Evolutionary conservation across 2,113 vertebrate genomes (phyloP).

Genomic region (Desmodus rotundus): DNA sequence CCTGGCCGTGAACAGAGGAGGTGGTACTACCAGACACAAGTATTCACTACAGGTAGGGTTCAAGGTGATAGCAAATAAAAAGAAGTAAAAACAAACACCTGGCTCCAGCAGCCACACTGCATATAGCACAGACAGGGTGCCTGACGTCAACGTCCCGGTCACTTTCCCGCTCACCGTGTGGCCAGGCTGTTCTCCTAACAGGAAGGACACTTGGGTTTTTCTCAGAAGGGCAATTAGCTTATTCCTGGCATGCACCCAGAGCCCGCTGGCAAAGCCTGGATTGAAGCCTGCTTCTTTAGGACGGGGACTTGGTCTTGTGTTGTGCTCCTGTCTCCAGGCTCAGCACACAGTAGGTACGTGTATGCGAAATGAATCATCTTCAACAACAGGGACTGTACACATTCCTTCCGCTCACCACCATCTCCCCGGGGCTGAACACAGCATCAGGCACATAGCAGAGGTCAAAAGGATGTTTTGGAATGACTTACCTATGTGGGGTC

Average conservation of each 20-base stretch:
- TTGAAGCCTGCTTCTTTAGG: background rate
- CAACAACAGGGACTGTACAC: background rate
- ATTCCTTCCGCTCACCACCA: rapidly evolving
- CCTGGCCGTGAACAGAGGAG: background rate
- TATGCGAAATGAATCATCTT: background rate
- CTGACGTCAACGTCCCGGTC: rapidly evolving
- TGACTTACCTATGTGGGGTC: background rate
- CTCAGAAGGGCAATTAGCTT: background rate
- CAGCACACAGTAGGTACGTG: rapidly evolving
- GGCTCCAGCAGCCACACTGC: background rate
- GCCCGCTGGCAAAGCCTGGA: background rate
- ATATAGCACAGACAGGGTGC: rapidly evolving
- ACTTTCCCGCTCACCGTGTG: background rate
- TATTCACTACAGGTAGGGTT: background rate
- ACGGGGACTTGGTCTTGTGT: background rate
- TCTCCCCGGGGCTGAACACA: background rate
- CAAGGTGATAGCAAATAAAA: background rate
- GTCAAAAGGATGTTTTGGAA: background rate
- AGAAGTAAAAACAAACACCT: background rate
- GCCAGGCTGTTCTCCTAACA: background rate
- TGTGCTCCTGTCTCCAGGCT: background rate
- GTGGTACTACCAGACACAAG: background rate
- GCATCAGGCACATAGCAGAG: background rate
- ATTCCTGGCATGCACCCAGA: background rate
- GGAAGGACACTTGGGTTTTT: background rate